Evolutionary conservation across 1,140 invertebrate genomes (phyloP), one percentile per base, ranked within the genome.

Genomic region (Saxidomus purpurata): DNA sequence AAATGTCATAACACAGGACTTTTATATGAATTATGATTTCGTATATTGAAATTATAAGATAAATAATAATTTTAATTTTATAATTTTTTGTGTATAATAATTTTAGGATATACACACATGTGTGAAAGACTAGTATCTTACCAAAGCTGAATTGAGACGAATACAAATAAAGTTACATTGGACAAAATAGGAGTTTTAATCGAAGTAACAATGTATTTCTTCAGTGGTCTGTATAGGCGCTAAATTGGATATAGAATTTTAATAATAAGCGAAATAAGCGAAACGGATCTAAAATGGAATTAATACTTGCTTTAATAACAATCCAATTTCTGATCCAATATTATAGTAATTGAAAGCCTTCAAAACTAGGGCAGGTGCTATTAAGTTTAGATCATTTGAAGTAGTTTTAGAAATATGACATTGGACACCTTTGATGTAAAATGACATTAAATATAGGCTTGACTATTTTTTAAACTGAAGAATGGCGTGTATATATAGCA

Each of bases 321-420:
- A 55, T 79, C 76, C 76, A 52, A 79, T 79, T 79, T 79, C 13
- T 34, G 19, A 79, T 79, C 47, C 76, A 55, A 55, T 79, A 52
- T 31, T 49, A n/a, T n/a, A 79, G 43, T 55, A 52, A 71, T 31
- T 71, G 34, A 71, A 36, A 38, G 11, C 1, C 3, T 71, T 71
- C n/a, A 19, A 36, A 71, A 36, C 67, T 19, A 38, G 34, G 67
- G 17, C 67, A 71, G 67, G 31, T 40, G 25, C 38, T 71, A 71
- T 71, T 71, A 19, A 38, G 22, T 71, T 36, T 38, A 28, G 38
- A 71, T 40, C 11, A 38, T 71, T 38, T 15, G 38, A 71, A 71
- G 34, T n/a, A 71, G 38, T 38, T 71, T 71, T 71, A 38, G 67
- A 38, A 38, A 38, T 71, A 19, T 38, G 36, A 31, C 15, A 38